Conservation (phyloP, 2,797 vertebrate genomes). For the Oryzias dopingdopingensis region DNA sequence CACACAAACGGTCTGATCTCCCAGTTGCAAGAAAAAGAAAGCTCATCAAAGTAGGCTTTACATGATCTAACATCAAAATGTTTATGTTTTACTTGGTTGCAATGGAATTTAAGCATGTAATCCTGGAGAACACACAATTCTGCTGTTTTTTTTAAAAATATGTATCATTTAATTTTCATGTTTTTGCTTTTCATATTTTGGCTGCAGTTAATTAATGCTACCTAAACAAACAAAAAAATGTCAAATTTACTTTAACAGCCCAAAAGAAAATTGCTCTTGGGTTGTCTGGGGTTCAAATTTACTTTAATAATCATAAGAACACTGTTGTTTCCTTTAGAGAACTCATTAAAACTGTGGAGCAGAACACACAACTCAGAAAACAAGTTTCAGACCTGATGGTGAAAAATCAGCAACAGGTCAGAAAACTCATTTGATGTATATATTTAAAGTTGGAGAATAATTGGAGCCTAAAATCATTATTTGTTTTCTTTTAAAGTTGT, state of each 20-base stretch:
- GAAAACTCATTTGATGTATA: slow-evolving; percentile 6
- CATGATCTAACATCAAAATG: not conserved
- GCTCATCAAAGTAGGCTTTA: slow-evolving; percentile 85
- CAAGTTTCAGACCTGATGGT: slow-evolving; percentile 75
- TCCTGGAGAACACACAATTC: too few relatives aligned
- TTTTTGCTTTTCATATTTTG: too few relatives aligned
- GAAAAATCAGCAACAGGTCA: slow-evolving; percentile 84
- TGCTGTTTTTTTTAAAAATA: too few relatives aligned
- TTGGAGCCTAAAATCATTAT: not conserved
- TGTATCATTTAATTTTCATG: too few relatives aligned
- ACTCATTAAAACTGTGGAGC: slow-evolving; percentile 80
- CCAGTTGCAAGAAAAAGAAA: slow-evolving; percentile 89
- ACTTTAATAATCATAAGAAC: slow-evolving; percentile 6
- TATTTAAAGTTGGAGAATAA: not conserved
- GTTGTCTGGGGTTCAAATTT: not conserved
- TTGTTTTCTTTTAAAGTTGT: slow-evolving; percentile 37
- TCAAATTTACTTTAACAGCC: too few relatives aligned
- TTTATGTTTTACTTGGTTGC: not conserved
- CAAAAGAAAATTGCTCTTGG: too few relatives aligned
- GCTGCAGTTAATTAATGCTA: too few relatives aligned
- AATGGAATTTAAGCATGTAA: not conserved
- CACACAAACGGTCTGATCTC: slow-evolving; percentile 79
- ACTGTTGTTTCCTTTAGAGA: slow-evolving; percentile 73
- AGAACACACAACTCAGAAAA: slow-evolving; percentile 81
- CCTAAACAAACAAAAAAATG: too few relatives aligned